These are phyloP conservation scores for Himalopsyche tibetana DNA, from an alignment of 2,888 invertebrate genomes.

Conservation along the genomic window DNA sequence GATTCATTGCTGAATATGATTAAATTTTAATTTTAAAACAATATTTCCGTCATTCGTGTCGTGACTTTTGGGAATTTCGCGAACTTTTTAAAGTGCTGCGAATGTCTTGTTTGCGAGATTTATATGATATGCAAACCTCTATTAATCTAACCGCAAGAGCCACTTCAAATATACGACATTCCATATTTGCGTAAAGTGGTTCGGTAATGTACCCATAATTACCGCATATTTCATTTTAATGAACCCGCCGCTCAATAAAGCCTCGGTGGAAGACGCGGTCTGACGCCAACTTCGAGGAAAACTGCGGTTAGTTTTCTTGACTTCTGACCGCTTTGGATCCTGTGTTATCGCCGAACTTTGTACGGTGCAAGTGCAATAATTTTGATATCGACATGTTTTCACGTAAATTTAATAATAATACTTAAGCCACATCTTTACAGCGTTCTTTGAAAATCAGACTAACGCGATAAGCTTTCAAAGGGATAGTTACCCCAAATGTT, in stretches of 20 bases:
- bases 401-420: not conserved
- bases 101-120: conserved; percentile 16
- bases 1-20: too few relatives aligned
- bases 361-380: not conserved
- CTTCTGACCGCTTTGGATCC: conserved; percentile 42
- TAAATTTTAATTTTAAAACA: not conserved
- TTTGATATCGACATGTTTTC: conserved; percentile 3
- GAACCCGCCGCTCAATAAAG: conserved; percentile 70
- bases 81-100: not conserved
- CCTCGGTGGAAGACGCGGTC: conserved; percentile 39
- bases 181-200: conserved; percentile 61
- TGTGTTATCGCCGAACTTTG: conserved; percentile 21
- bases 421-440: too few relatives aligned
- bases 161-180: conserved; percentile 56
- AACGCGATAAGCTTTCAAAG: too few relatives aligned
- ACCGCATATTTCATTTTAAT: conserved; percentile 76
- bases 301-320: conserved; percentile 46
- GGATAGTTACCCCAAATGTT: too few relatives aligned
- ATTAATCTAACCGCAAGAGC: conserved; percentile 53
- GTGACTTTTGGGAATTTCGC: not conserved
- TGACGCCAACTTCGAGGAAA: conserved; percentile 13
- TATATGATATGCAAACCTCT: conserved; percentile 48
- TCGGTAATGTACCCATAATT: conserved; percentile 72
- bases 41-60: not conserved
- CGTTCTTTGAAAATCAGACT: too few relatives aligned